Percentiles rank a stretch among this genome's conserved stretches.
Evolutionary conservation across 92 coral and sea anemone species (phyloP).

Genomic region (Muricea muricata): DNA sequence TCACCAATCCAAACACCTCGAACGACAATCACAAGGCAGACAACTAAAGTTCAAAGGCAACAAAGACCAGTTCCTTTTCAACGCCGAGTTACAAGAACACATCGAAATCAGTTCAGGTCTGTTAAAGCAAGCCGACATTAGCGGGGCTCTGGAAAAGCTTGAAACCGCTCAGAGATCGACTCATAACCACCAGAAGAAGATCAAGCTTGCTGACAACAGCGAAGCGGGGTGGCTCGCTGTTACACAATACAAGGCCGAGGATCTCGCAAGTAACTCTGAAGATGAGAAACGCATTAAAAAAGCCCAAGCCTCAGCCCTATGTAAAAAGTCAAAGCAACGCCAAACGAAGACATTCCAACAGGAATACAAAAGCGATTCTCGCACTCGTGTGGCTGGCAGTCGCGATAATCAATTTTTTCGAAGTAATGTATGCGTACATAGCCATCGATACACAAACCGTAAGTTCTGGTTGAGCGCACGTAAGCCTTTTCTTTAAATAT

Average conservation of each 20-base stretch:
- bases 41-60: neutral
- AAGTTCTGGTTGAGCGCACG: neutral
- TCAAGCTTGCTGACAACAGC: conserved; percentile 56
- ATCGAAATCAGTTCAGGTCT: conserved; percentile 17
- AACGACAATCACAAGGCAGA: neutral
- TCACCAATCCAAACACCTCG: neutral
- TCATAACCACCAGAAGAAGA: conserved; percentile 26
- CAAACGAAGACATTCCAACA: neutral
- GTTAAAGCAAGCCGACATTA: conserved; percentile 1
- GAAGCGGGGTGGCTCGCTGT: conserved; percentile 59
- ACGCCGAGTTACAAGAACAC: neutral
- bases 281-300: too few relatives aligned
- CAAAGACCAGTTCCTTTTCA: neutral
- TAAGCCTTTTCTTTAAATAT: neutral
- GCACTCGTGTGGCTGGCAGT: neutral
- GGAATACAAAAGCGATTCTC: neutral
- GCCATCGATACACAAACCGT: neutral
- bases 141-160: conserved; percentile 25
- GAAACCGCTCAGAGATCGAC: conserved; percentile 11
- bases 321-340: neutral
- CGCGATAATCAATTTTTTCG: neutral
- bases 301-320: neutral
- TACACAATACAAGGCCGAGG: conserved; percentile 52
- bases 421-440: neutral
- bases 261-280: conserved; percentile 36